Base-by-base conservation (phyloP, 2,888 invertebrate genomes). In the Aromia moschata region DNA sequence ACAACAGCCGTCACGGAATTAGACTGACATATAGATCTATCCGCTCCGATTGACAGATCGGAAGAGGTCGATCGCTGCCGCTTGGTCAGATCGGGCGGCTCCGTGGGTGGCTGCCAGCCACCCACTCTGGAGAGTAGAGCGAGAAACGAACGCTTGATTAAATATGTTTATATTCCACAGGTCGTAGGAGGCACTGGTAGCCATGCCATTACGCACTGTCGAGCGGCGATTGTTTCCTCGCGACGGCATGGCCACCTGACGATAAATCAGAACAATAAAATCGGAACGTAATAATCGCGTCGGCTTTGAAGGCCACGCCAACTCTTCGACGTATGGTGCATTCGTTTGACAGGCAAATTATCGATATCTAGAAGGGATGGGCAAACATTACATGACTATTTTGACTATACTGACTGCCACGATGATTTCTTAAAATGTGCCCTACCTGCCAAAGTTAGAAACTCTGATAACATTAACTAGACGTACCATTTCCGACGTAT, bases 1-100 rank as follows among this genome's bases (percentile, higher is more conserved):
- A 58, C 56, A 51, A 55, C 37, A 53, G 53, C 56, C 56, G 60
- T 64, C 64, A 60, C 54, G 55, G 56, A 58, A 64, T 58, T 53
- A 54, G 58, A 54, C 64, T 58, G 60, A 49, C 58, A 58, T 60
- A 64, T 64, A 58, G 59, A 55, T 46, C 54, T 46, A 31, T 45
- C 33, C 54, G 58, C 61, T 61, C 43, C 45, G 59, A 61, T 64
- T 64, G 61, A 69, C 61, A 53, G 61, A 59, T 64, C 59, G 62
- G 58, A 65, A 60, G 31, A 47, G 52, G 55, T 51, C 44, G 62
- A 57, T 52, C 58, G 59, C 56, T 56, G 43, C 5, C 46, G 62
- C 62, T 58, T 54, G 58, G 56, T 43, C 49, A 41, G 62, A 64
- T 62, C 51, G 41, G 25, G n/a, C n/a, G 16, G 60, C 60, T 43